Evolutionary conservation across 2,113 vertebrate species (phyloP), one percentile per base, ranked within the genome.

Genomic region (Amia ocellicauda): DNA sequence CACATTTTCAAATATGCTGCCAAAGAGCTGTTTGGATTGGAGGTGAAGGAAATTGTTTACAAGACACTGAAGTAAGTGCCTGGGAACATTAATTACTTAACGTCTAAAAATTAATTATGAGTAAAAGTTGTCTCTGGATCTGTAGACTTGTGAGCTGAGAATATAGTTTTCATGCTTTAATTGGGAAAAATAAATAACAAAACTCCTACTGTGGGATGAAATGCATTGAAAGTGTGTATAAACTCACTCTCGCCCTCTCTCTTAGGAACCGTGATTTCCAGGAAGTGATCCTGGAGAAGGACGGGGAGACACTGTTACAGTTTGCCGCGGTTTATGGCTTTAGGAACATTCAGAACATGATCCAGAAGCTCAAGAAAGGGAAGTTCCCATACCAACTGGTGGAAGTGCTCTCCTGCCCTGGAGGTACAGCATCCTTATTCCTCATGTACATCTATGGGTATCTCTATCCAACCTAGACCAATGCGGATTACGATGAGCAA

Each of bases 191-290:
- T n/a, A n/a, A n/a, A n/a, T n/a, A n/a, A n/a, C n/a, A n/a, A n/a
- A n/a, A n/a, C n/a, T n/a, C n/a, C n/a, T n/a, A n/a, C n/a, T n/a
- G n/a, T n/a, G n/a, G n/a, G n/a, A n/a, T n/a, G n/a, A n/a, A n/a
- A n/a, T n/a, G n/a, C n/a, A n/a, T n/a, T n/a, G n/a, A 36, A 36
- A 7, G 31, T 36, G 31, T 36, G 31, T 7, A 36, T 36, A 1
- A 36, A 36, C 31, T 36, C 31, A 36, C 11, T 5, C 31, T 36
- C 31, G 5, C 1, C 31, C n/a, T 53, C 27, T 19, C 20, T 47
- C 47, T 45, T 29, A 98, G 97, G 79, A 99, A 99, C 83, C 92
- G 91, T n/a, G 95, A 98, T 76, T 96, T 99, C 69, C 94, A 93
- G 63, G 97, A 98, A 75, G 94, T 96, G 31, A 92, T 85, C 20